Evolutionary conservation across 2,888 invertebrate genomes (phyloP).

Genomic region (Nymphalis polychloros): DNA sequence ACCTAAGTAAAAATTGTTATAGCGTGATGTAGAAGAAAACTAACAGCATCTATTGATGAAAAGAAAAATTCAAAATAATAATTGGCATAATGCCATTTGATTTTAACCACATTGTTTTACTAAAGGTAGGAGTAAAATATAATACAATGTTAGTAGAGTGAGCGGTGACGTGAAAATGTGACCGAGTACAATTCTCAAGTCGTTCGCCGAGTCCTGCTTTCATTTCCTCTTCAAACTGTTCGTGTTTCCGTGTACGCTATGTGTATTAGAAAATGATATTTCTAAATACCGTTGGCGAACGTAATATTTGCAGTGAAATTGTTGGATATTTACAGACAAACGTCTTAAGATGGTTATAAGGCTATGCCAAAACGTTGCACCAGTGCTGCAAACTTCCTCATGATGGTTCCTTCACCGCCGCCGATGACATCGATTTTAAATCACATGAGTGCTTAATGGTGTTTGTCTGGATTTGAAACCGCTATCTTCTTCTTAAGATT

Average conservation of each 20-base stretch:
- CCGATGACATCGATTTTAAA: too few species aligned
- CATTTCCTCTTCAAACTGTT: constrained; percentile 46
- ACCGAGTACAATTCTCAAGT: constrained; percentile 37
- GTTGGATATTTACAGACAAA: background rate
- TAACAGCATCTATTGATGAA: too few species aligned
- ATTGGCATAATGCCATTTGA: too few species aligned
- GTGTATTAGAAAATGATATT: background rate
- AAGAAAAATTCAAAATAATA: too few species aligned
- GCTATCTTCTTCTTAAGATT: too few species aligned
- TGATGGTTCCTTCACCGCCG: too few species aligned
- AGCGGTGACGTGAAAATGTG: constrained; percentile 26
- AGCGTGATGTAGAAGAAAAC: too few species aligned
- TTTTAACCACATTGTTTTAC: background rate
- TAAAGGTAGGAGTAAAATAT: background rate
- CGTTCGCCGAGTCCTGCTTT: constrained; percentile 44
- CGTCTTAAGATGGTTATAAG: background rate
- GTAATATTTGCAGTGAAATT: background rate
- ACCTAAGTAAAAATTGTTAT: too few species aligned
- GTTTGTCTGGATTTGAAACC: too few species aligned
- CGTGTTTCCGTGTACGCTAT: constrained; percentile 37
- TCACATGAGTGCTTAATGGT: too few species aligned
- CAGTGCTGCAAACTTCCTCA: too few species aligned
- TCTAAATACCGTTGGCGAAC: background rate
- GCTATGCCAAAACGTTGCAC: too few species aligned
- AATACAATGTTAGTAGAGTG: constrained; percentile 12